A percentile compares a stretch with the other conserved stretches of the same genome.
Conservation (phyloP, 1,140 invertebrate genomes). For the Schlechtendalia chinensis region DNA sequence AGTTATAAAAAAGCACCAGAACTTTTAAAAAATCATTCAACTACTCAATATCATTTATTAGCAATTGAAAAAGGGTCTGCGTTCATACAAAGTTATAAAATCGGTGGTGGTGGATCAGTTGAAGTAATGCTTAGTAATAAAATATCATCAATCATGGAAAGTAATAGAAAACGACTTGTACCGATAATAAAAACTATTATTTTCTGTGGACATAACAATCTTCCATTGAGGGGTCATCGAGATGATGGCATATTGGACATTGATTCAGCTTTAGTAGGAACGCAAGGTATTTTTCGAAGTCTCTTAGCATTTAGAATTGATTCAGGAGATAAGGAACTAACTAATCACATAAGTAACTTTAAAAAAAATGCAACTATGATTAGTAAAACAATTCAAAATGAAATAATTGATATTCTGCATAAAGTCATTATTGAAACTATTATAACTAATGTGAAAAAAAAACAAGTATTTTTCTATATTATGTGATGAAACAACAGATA, state of each 20-base stretch:
- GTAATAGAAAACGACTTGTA: background rate
- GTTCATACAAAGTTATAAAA: background rate
- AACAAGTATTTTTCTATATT: background rate
- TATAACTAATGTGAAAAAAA: background rate
- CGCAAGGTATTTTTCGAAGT: background rate
- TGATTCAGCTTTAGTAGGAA: background rate
- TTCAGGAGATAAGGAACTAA: background rate
- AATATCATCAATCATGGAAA: background rate
- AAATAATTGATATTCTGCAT: background rate
- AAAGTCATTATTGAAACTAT: no score
- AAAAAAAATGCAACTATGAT: slow-evolving; percentile 13
- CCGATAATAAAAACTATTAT: slow-evolving; percentile 9
- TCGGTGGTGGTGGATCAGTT: background rate
- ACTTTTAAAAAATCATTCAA: background rate
- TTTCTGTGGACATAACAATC: background rate
- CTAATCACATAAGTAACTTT: background rate
- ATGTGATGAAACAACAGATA: slow-evolving; percentile 1
- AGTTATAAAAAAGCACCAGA: background rate
- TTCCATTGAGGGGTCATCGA: background rate
- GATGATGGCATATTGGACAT: background rate
- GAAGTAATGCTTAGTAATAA: background rate
- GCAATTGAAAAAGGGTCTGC: background rate
- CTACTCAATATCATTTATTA: slow-evolving; percentile 3
- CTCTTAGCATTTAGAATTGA: background rate
- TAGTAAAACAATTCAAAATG: slow-evolving; percentile 10